Conservation (phyloP, 1,140 invertebrate species). For the Caerostris extrusa region DNA sequence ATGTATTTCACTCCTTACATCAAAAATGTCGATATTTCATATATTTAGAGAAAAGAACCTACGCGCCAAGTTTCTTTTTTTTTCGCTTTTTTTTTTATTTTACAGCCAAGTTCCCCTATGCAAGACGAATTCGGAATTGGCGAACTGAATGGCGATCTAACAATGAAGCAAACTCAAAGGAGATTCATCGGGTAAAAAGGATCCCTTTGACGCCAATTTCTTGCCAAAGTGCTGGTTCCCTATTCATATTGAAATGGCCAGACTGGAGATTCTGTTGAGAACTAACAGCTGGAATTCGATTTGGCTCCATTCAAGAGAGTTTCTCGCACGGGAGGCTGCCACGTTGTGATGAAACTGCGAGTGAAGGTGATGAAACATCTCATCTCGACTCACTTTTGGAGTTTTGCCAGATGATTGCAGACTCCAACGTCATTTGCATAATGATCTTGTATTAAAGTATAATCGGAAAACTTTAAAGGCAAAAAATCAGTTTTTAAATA, state of each 20-base stretch:
- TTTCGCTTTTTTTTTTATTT: background rate
- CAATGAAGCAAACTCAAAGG: background rate
- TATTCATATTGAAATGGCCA: slow-evolving; percentile 41
- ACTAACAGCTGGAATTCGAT: background rate
- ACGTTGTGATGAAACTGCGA: background rate
- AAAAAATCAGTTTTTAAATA: too few relatives aligned
- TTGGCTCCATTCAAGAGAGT: background rate
- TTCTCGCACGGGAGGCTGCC: background rate
- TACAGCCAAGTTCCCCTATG: background rate
- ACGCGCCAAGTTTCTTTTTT: background rate
- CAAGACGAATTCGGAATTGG: slow-evolving; percentile 2
- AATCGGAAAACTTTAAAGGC: too few relatives aligned
- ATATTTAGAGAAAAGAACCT: too few relatives aligned
- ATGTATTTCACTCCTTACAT: too few relatives aligned
- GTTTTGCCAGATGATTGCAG: background rate
- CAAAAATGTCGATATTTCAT: too few relatives aligned
- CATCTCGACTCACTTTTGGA: background rate
- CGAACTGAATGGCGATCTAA: background rate
- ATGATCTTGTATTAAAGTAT: too few relatives aligned
- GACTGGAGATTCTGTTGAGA: background rate
- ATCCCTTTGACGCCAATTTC: background rate
- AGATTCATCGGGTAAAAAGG: background rate
- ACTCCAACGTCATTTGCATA: too few relatives aligned
- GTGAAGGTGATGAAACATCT: background rate
- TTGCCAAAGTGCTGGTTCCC: background rate